Evolutionary conservation across 2,797 vertebrate species (phyloP).

Genomic region (Xenopus petersii): DNA sequence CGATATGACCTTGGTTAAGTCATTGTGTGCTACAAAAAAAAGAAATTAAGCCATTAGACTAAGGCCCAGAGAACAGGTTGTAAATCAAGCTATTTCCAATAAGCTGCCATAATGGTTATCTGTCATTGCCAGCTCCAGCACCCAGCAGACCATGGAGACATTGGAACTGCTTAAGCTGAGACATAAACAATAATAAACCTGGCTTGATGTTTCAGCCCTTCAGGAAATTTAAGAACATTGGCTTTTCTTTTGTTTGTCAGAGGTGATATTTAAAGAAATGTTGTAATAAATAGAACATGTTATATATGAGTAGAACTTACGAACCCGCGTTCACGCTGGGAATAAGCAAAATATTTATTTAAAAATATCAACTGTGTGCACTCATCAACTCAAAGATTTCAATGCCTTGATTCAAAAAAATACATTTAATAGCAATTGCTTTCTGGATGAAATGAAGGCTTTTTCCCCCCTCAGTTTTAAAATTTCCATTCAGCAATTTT

Average conservation of each 20-base stretch:
- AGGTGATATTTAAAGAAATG: constrained; percentile 79
- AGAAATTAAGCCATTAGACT: constrained; percentile 99
- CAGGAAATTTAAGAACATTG: constrained; percentile 84
- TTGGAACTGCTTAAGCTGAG: constrained; percentile 82
- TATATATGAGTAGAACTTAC: constrained; percentile 65
- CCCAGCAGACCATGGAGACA: constrained; percentile 84
- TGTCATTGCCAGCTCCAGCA: constrained; percentile 85
- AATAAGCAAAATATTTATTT: constrained; percentile 65
- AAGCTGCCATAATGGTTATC: constrained; percentile 99
- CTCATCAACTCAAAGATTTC: neutral
- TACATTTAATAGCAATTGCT: too few relatives aligned
- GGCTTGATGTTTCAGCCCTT: constrained; percentile 80
- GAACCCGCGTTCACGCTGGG: constrained; percentile 68
- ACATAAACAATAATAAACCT: constrained; percentile 94
- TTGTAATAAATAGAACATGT: constrained; percentile 72
- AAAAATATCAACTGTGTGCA: constrained; percentile 54
- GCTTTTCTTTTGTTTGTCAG: constrained; percentile 85
- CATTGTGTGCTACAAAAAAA: constrained; percentile 92
- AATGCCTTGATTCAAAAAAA: too few relatives aligned
- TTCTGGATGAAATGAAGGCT: too few relatives aligned
- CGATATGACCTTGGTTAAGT: constrained; percentile 98
- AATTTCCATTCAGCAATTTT: too few relatives aligned
- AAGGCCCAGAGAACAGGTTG: constrained; percentile 88
- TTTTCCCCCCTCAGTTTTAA: too few relatives aligned
- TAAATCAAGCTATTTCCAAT: constrained; percentile 99